These are phyloP conservation scores for Cantharis rufa DNA, from an alignment of 2,888 invertebrate species.

Conservation along the genomic window DNA sequence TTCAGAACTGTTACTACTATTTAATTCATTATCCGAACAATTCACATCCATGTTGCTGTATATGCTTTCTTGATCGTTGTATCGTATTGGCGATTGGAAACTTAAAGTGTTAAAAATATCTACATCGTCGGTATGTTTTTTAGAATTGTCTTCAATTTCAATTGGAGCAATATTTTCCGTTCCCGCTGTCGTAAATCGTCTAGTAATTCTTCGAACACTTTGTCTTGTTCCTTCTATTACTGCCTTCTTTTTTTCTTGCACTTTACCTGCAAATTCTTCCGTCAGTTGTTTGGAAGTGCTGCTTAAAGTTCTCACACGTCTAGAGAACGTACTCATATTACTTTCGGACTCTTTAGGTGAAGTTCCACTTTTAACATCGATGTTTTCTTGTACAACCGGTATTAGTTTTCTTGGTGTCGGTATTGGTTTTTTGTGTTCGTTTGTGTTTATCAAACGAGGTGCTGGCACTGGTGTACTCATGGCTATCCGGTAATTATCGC, in stretches of 20 bases:
- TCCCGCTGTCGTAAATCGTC: slow-evolving; percentile 42
- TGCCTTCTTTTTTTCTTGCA: slow-evolving; percentile 62
- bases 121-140: slow-evolving; percentile 34
- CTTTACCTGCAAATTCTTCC: slow-evolving; percentile 62
- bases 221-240: slow-evolving; percentile 67
- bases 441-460: slow-evolving; percentile 43
- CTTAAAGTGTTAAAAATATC: slow-evolving; percentile 67
- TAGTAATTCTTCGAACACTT: slow-evolving; percentile 52
- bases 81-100: slow-evolving; percentile 65
- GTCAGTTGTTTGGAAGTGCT: slow-evolving; percentile 63
- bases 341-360: slow-evolving; percentile 21
- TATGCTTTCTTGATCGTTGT: slow-evolving; percentile 41
- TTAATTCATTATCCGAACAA: slow-evolving; percentile 43
- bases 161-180: slow-evolving; percentile 26
- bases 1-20: slow-evolving; percentile 30
- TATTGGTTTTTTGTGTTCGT: slow-evolving; percentile 57
- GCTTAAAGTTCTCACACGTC: slow-evolving; percentile 59
- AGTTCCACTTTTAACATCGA: slow-evolving; percentile 6
- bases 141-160: slow-evolving; percentile 39
- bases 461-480: slow-evolving; percentile 46
- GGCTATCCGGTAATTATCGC: slow-evolving; percentile 5
- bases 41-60: slow-evolving; percentile 28
- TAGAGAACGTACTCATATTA: slow-evolving; percentile 46
- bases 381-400: slow-evolving; percentile 37
- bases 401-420: slow-evolving; percentile 61